Evolutionary conservation across 2,113 vertebrate species (phyloP).

Genomic region (Hemichromis elongatus): DNA sequence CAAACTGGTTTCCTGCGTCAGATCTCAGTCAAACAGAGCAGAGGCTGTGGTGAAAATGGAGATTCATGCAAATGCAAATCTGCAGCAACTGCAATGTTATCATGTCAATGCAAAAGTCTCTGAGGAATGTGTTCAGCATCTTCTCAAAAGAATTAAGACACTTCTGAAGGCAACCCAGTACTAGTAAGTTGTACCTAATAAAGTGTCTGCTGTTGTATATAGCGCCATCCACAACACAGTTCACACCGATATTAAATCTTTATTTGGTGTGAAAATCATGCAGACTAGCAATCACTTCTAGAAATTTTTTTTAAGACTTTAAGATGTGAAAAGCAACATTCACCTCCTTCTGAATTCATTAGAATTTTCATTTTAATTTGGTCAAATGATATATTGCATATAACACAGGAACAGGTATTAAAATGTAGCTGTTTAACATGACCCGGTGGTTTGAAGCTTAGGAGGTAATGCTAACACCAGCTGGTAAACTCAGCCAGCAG

Average conservation of each 20-base stretch:
- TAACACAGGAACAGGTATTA: not conserved
- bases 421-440: not conserved
- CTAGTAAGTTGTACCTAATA: not conserved
- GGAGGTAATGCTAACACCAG: not conserved
- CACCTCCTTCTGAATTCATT: too few species aligned
- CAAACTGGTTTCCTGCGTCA: not conserved
- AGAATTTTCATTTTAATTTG: too few species aligned
- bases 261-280: not conserved
- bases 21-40: not conserved
- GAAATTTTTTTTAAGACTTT: too few species aligned
- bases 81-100: not conserved
- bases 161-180: fast-evolving
- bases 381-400: not conserved
- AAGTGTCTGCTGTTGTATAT: not conserved
- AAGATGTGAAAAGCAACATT: too few species aligned
- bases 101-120: not conserved
- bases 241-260: not conserved
- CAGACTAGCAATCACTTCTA: not conserved
- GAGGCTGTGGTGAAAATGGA: not conserved
- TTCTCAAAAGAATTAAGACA: not conserved
- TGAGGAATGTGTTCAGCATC: not conserved
- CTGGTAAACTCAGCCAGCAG: not conserved
- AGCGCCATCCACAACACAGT: not conserved
- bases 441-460: not conserved
- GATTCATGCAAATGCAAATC: not conserved